Evolutionary conservation across 2,797 vertebrate genomes (phyloP), one percentile per base, ranked within the genome.

Genomic region (Cryptoprocta ferox): DNA sequence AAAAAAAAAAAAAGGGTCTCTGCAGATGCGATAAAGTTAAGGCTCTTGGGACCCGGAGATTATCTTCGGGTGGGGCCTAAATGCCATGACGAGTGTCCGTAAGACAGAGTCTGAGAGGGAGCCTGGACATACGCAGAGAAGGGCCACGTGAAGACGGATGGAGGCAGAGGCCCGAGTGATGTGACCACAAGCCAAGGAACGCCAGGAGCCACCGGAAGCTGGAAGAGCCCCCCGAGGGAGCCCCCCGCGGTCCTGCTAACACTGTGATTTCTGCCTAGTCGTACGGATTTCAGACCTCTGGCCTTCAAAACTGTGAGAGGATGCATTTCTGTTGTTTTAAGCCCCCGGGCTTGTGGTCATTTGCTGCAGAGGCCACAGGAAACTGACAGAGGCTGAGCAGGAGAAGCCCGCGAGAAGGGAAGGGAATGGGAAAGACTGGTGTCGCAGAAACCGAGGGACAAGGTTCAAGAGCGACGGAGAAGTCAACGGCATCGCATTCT

Each of bases 251-350:
- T 21, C n/a, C 45, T 88, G 65, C 42, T 13, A 39, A 83, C 7
- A 63, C 48, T 9, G 21, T 92, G 66, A 73, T 81, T 88, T 91
- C n/a, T 50, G 30, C 15, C 65, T n/a, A 42, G n/a, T 66, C n/a
- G 86, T 53, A 39, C 26, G 42, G 50, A 71, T 76, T 70, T 93
- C 65, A 91, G 91, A 65, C 32, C 79, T 80, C 50, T n/a, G 59
- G 92, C 24, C 42, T 84, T n/a, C n/a, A 70, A 71, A 61, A 94
- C 53, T 14, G n/a, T 42, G 16, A 87, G 12, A 76, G n/a, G 95
- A 94, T 66, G 85, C 13, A 91, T 42, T 76, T 78, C 53, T 92
- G 84, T 85, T 86, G 65, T 81, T 90, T 94, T 42, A 66, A 91
- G n/a, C 24, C 61, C 63, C 12, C 21, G 30, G 48, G 5, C n/a